Percentiles rank a stretch among this genome's conserved stretches.
These are phyloP conservation scores for Diaperis boleti DNA, from an alignment of 2,888 invertebrate genomes.

Conservation along the genomic window DNA sequence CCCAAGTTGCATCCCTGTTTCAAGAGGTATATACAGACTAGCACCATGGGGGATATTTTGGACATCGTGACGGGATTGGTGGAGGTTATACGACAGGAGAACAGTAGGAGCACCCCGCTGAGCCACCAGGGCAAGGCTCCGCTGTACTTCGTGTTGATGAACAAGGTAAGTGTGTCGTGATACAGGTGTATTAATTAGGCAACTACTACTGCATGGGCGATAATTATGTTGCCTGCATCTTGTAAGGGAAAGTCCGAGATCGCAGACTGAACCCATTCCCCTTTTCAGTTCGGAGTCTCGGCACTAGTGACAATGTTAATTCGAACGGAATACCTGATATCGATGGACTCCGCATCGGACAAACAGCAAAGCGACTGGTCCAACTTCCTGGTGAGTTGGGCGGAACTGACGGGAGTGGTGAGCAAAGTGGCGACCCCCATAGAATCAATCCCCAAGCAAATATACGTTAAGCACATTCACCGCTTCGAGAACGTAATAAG, in stretches of 20 bases:
- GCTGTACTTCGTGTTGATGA: slow-evolving; percentile 66
- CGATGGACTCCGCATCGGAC: slow-evolving; percentile 58
- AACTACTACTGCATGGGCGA: too few species aligned
- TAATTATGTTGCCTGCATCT: too few species aligned
- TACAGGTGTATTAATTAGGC: too few species aligned
- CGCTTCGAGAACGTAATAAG: slow-evolving; percentile 56
- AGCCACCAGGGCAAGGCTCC: slow-evolving; percentile 63
- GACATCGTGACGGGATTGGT: slow-evolving; percentile 60
- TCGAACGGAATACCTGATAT: slow-evolving; percentile 67
- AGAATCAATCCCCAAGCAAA: slow-evolving; percentile 59
- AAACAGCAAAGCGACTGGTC: slow-evolving; percentile 66
- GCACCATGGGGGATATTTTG: slow-evolving; percentile 61
- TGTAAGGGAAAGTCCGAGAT: too few species aligned
- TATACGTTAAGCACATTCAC: slow-evolving; percentile 60
- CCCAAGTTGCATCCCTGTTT: slow-evolving; percentile 72
- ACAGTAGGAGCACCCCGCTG: slow-evolving; percentile 62
- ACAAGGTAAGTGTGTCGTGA: slow-evolving; percentile 70
- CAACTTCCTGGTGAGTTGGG: slow-evolving; percentile 69
- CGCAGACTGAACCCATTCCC: slow-evolving; percentile 8
- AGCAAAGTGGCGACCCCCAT: slow-evolving; percentile 59
- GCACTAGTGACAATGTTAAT: slow-evolving; percentile 69
- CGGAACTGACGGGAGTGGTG: slow-evolving; percentile 61
- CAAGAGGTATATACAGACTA: slow-evolving; percentile 67
- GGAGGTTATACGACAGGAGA: slow-evolving; percentile 59
- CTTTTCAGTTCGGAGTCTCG: slow-evolving; percentile 71